Percentiles rank a stretch among this genome's conserved stretches.
Evolutionary conservation across 2,113 vertebrate species (phyloP).

Genomic region (Panthera leo): DNA sequence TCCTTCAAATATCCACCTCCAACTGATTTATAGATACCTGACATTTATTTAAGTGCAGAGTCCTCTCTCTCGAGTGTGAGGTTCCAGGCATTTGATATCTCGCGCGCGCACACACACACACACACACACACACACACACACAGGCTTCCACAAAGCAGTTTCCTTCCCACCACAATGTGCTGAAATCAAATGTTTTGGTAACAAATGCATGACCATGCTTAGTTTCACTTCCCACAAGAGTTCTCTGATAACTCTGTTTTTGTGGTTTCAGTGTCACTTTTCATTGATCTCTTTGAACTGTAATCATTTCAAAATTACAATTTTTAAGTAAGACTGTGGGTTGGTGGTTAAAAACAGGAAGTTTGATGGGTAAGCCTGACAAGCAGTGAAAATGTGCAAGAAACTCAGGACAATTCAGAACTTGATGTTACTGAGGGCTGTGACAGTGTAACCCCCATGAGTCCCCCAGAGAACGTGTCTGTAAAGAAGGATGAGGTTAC

Average conservation of each 20-base stretch:
- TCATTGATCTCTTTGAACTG: background rate
- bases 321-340: slow-evolving; percentile 49
- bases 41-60: background rate
- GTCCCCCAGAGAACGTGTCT: background rate
- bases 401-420: background rate
- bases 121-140: background rate
- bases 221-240: background rate
- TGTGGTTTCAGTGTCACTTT: slow-evolving; percentile 32
- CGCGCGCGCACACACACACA: too few species aligned
- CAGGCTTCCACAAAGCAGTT: slow-evolving; percentile 1
- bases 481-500: background rate
- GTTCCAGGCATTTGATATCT: background rate
- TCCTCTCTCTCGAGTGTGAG: background rate
- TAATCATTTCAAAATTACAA: background rate
- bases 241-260: slow-evolving; percentile 43
- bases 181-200: background rate
- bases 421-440: background rate
- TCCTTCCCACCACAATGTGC: background rate
- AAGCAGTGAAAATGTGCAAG: slow-evolving; percentile 19
- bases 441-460: background rate
- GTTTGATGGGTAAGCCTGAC: slow-evolving; percentile 13
- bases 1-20: too few species aligned
- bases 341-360: slow-evolving; percentile 31
- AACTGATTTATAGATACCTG: background rate
- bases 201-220: background rate